Conservation (phyloP, 2,888 invertebrate genomes). For the Microdon myrmicae region DNA sequence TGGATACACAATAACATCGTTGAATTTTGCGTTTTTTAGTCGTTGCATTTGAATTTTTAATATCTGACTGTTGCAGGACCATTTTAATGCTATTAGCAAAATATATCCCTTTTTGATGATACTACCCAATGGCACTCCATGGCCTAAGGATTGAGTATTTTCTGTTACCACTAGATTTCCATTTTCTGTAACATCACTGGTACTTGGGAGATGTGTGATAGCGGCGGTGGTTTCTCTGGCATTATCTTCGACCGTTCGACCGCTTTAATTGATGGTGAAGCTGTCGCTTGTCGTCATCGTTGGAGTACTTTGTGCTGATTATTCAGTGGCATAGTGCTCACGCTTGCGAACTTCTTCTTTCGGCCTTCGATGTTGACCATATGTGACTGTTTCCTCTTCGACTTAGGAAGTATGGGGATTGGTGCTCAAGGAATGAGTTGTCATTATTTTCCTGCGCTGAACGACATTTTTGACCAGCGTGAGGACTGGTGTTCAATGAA, state of each 20-base stretch:
- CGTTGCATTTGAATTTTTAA: conserved; percentile 61
- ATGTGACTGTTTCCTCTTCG: conserved; percentile 19
- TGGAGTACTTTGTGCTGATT: conserved; percentile 3
- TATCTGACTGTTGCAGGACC: conserved; percentile 61
- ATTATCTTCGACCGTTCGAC: conserved; percentile 3
- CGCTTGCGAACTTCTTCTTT: conserved; percentile 3
- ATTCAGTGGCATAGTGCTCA: conserved; percentile 30
- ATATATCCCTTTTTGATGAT: conserved; percentile 65
- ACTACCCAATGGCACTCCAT: conserved; percentile 62
- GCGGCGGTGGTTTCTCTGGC: conserved; percentile 24
- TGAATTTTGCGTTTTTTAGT: conserved; percentile 62
- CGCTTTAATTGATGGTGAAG: not conserved
- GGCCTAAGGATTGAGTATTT: conserved; percentile 54
- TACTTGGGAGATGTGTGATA: conserved; percentile 33
- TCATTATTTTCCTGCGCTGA: conserved; percentile 1
- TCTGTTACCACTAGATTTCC: conserved; percentile 23
- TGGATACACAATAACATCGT: conserved; percentile 62
- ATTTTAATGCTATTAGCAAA: conserved; percentile 65
- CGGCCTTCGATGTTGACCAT: conserved; percentile 3
- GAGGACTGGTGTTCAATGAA: no score
- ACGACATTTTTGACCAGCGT: no score
- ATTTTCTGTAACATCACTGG: conserved; percentile 25
- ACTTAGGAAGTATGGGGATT: not conserved
- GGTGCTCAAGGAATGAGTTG: conserved; percentile 4
- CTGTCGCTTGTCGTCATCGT: conserved; percentile 2